Evolutionary conservation across 2,888 invertebrate genomes (phyloP), one percentile per base, ranked within the genome.

Genomic region (Linnaemya tessellans): DNA sequence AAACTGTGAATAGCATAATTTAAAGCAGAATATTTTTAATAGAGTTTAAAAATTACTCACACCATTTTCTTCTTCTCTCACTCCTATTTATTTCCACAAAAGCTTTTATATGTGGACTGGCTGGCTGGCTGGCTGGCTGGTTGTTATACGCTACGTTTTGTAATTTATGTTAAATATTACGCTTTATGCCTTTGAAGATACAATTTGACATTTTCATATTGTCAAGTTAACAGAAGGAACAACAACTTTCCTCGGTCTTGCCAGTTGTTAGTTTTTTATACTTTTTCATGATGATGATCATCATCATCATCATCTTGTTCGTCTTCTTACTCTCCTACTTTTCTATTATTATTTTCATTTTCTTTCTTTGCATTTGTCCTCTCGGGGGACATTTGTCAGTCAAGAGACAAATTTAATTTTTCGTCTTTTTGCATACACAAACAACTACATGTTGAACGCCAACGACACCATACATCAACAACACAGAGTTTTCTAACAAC

Each of bases 341-440:
- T 65, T n/a, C 56, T 77, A 75, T 65, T 67, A 73, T 54, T 79
- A 54, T 68, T 75, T 68, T 74, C 46, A 64, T 68, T 68, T 51
- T 62, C 30, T 80, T 58, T 30, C 58, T 60, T 80, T 74, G 89
- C 89, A 89, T 88, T 89, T 88, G 88, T 88, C 90, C 90, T 89
- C 91, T 90, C 90, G 89, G 89, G 91, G 90, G 90, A 90, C 91
- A 90, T 90, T 90, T 91, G 90, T 91, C 91, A 90, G 90, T 91
- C 90, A 90, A 88, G 90, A 90, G 91, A 90, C 91, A 90, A 90
- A 90, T 91, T 90, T 90, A 90, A 90, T 90, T 89, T 90, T 89
- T 89, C 87, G 83, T 80, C 85, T 80, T 81, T 78, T 75, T 85
- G 49, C 87, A 79, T 74, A 82, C 87, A 89, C 88, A 87, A 81